Evolutionary conservation across 53 echinoderm and acorn worm genomes (phyloP).

Genomic region (Hippasteria phrygiana): DNA sequence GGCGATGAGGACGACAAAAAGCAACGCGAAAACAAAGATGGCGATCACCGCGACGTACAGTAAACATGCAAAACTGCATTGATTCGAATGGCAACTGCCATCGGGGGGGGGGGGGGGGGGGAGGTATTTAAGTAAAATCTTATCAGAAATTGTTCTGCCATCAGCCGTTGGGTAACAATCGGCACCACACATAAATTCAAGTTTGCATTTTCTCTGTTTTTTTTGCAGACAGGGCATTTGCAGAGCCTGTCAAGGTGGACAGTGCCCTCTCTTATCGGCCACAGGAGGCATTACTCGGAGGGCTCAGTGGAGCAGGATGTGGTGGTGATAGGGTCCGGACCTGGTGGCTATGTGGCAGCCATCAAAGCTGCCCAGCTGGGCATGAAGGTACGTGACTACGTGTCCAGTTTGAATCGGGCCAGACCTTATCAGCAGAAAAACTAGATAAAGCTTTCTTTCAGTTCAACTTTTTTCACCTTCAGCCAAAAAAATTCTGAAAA

Average conservation of each 20-base stretch:
- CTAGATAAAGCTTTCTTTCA: too few species aligned
- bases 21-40: too few species aligned
- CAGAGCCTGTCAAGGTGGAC: constrained; percentile 51
- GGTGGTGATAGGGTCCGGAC: constrained; percentile 96
- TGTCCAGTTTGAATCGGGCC: neutral
- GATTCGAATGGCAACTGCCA: too few species aligned
- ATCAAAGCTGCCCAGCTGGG: constrained; percentile 97
- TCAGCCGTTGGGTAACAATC: neutral
- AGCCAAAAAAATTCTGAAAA: too few species aligned
- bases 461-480: too few species aligned
- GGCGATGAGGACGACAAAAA: too few species aligned
- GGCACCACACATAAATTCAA: neutral
- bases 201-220: neutral
- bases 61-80: too few species aligned
- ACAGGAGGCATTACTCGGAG: constrained; percentile 81
- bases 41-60: too few species aligned
- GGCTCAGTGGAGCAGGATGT: constrained; percentile 82
- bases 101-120: too few species aligned
- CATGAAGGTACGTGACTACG: constrained; percentile 72
- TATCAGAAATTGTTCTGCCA: neutral
- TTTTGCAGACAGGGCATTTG: constrained; percentile 33
- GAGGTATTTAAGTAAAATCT: too few species aligned
- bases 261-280: constrained; percentile 54
- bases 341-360: constrained; percentile 97
- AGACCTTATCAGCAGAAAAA: neutral